Conservation (phyloP, 2,113 vertebrate genomes). For the Galeopterus variegatus region DNA sequence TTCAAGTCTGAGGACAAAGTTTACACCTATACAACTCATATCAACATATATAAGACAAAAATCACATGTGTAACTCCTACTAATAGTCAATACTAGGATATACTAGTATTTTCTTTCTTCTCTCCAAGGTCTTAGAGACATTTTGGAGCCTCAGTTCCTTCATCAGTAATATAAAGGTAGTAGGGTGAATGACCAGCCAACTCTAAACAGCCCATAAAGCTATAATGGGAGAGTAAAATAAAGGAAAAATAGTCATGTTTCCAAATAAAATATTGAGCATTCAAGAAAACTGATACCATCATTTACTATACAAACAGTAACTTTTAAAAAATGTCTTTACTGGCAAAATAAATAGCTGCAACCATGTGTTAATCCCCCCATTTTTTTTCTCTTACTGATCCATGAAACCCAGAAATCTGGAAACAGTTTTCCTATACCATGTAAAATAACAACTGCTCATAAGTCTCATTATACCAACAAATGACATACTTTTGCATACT, state of each 20-base stretch:
- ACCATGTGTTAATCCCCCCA: background rate
- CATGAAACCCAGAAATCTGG: slow-evolving; percentile 12
- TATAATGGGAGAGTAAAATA: background rate
- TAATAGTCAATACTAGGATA: background rate
- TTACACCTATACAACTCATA: background rate
- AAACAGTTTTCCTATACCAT: background rate
- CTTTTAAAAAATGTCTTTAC: background rate
- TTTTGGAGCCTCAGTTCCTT: background rate
- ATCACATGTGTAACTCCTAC: background rate
- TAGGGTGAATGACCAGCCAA: background rate
- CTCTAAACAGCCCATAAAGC: background rate
- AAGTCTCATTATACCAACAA: background rate
- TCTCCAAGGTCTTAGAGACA: background rate
- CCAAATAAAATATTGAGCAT: slow-evolving; percentile 45
- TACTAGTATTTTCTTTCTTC: background rate
- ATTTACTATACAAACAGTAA: background rate
- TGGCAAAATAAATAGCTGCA: slow-evolving; percentile 3
- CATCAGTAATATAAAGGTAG: background rate
- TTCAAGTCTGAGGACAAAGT: slow-evolving; percentile 48
- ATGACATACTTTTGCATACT: background rate
- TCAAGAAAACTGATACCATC: background rate
- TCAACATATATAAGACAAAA: background rate
- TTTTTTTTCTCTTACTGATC: background rate
- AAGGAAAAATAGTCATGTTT: slow-evolving; percentile 27
- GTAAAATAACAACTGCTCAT: background rate